Conservation (phyloP, 2,797 vertebrate genomes). For the Lagocephalus sceleratus region DNA sequence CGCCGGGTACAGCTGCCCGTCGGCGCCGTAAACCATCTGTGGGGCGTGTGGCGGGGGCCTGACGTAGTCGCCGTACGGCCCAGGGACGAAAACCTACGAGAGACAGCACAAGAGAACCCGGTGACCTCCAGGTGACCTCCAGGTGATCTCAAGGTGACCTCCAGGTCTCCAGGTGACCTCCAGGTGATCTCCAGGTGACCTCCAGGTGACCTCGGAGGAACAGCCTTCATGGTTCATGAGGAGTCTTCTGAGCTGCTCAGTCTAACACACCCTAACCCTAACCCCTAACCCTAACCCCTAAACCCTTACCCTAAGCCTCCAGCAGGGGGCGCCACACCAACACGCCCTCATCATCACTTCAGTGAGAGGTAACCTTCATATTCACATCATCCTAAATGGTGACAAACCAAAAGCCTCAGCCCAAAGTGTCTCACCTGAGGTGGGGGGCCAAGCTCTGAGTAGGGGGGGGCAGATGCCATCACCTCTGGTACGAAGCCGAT, state of each 20-base stretch:
- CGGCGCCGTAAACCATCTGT: conserved; percentile 85
- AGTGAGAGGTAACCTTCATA: too few species aligned
- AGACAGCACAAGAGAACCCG: not conserved
- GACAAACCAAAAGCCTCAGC: not conserved
- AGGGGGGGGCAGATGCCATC: conserved; percentile 85
- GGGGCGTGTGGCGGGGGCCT: conserved; percentile 73
- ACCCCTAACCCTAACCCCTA: not conserved
- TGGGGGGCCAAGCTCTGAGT: conserved; percentile 82
- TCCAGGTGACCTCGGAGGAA: too few species aligned
- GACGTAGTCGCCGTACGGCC: conserved; percentile 78
- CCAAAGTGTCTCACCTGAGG: conserved; percentile 78
- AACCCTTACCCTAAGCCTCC: conserved; percentile 1
- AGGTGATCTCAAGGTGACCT: too few species aligned
- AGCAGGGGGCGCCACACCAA: conserved; percentile 31
- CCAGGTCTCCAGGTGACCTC: too few species aligned
- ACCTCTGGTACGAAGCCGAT: conserved; percentile 74
- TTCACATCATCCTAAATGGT: too few species aligned
- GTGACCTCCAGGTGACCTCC: too few species aligned
- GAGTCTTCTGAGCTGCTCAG: not conserved
- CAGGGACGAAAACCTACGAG: conserved; percentile 80
- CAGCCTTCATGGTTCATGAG: not conserved
- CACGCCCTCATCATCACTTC: too few species aligned
- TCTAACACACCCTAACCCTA: too few species aligned
- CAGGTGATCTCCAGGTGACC: too few species aligned
- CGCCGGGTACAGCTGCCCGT: conserved; percentile 84